phyloP scores from a whole-genome alignment of 2,888 invertebrate species.

The Chydorus sphaericus region DNA sequence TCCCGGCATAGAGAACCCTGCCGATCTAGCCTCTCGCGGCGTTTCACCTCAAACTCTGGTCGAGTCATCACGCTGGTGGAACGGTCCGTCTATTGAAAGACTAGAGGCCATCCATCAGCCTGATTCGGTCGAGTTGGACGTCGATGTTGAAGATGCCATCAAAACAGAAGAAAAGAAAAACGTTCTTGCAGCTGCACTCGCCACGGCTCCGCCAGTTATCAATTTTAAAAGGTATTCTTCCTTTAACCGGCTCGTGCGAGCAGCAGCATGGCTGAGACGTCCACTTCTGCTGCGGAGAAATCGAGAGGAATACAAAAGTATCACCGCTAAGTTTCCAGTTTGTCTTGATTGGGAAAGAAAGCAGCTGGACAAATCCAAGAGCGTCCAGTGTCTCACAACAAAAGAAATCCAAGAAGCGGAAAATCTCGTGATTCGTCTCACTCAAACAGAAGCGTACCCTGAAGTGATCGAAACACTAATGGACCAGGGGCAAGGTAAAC shows the following conservation, averaged over 20 bases:
- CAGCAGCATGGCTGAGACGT: too few species aligned
- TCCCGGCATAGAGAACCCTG: constrained; percentile 16
- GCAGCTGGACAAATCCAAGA: too few species aligned
- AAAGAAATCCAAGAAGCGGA: background rate
- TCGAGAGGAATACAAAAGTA: too few species aligned
- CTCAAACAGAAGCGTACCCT: background rate
- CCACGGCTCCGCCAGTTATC: too few species aligned
- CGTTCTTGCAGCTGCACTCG: too few species aligned
- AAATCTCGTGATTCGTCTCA: background rate
- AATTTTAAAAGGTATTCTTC: too few species aligned
- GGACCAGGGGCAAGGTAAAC: background rate
- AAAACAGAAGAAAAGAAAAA: background rate
- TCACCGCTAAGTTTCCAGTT: too few species aligned
- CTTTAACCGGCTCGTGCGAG: too few species aligned
- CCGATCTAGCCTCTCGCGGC: constrained; percentile 17
- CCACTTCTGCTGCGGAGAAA: too few species aligned
- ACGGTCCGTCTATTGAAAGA: constrained; percentile 14
- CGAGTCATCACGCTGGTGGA: constrained; percentile 12
- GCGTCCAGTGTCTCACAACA: background rate
- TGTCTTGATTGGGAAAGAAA: too few species aligned
- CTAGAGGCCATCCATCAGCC: background rate
- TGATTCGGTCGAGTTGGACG: background rate
- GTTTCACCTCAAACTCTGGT: constrained; percentile 5
- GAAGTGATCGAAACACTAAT: background rate
- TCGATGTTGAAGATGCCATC: background rate